Base-by-base conservation (phyloP, 2,113 vertebrate genomes). In the Phrynocephalus versicolor region DNA sequence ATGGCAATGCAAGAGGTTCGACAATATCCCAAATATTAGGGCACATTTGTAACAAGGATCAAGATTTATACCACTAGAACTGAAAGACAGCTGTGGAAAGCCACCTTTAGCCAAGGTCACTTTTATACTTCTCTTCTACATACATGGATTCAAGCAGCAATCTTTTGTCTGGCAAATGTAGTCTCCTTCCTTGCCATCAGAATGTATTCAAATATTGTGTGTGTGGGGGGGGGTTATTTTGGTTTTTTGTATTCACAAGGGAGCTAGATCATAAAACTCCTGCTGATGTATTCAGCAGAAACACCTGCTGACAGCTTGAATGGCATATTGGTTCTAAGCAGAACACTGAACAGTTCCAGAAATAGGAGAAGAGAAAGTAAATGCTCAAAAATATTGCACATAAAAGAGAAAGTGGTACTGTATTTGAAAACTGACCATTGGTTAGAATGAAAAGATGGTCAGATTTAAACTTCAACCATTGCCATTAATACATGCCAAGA, bases 231-330 rank as follows among this genome's bases (percentile, higher is more conserved):
- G 2, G 3, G 14, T 55, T 18, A n/a, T 37, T 70, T 51, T 23
- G 41, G 30, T 62, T 79, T 81, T 86, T 79, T 41, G 30, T 84
- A 84, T 73, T 80, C 82, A 74, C 41, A 75, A 79, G 76, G 58
- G 67, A 67, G 23, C 37, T 71, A 82, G 58, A 58, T 72, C 35
- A 85, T 83, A 82, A 86, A 83, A 69, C 35, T 74, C 58, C 83
- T 73, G 70, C 69, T 33, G 75, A 83, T 74, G 33, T 65, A 83
- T 86, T 85, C 80, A 83, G 41, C 30, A 72, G 83, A 33, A 79
- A 57, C 69, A 89, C 58, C 70, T 79, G 79, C 84, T 83, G 65
- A 73, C n/a, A 82, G 51, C 13, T 21, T n/a, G 30, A 64, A 76
- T 39, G 35, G 76, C 65, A 10, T 5, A 30, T 39, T 88, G 30